A percentile compares a stretch with the other conserved stretches of the same genome.
Evolutionary conservation across 2,113 vertebrate species (phyloP).

Genomic region (Callionymus lyra): DNA sequence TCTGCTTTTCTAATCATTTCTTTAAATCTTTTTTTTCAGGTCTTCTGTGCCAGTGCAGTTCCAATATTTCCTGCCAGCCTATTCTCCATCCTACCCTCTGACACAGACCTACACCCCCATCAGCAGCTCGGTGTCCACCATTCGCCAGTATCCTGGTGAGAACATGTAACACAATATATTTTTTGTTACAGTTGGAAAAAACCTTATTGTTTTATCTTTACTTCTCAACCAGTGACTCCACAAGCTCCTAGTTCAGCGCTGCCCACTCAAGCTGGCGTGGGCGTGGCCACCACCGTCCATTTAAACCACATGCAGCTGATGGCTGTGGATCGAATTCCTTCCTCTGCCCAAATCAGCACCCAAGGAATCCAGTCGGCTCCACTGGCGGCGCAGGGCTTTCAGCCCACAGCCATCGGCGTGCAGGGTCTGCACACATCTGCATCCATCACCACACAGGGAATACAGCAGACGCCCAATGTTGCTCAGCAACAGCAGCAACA

Average conservation of each 20-base stretch:
- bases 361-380: constrained; percentile 86
- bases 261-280: constrained; percentile 82
- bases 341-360: constrained; percentile 81
- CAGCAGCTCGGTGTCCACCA: constrained; percentile 91
- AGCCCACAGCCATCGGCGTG: constrained; percentile 79
- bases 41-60: constrained; percentile 90
- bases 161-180: background rate
- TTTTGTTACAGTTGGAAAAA: background rate
- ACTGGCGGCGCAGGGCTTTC: constrained; percentile 83
- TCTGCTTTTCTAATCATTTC: background rate
- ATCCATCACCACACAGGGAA: constrained; percentile 77
- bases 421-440: constrained; percentile 82
- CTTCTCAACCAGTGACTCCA: constrained; percentile 74
- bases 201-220: background rate
- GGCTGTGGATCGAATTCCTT: constrained; percentile 91
- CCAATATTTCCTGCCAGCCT: constrained; percentile 90
- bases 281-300: constrained; percentile 91
- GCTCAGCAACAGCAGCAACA: constrained; percentile 69
- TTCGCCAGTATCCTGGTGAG: constrained; percentile 92
- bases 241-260: constrained; percentile 88
- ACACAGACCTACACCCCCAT: constrained; percentile 93
- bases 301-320: constrained; percentile 97
- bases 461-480: constrained; percentile 76
- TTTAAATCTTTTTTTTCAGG: constrained; percentile 44
- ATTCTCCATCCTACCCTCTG: constrained; percentile 85